These are phyloP conservation scores for Xenentodon cancila DNA, from an alignment of 2,797 vertebrate genomes.

Conservation along the genomic window DNA sequence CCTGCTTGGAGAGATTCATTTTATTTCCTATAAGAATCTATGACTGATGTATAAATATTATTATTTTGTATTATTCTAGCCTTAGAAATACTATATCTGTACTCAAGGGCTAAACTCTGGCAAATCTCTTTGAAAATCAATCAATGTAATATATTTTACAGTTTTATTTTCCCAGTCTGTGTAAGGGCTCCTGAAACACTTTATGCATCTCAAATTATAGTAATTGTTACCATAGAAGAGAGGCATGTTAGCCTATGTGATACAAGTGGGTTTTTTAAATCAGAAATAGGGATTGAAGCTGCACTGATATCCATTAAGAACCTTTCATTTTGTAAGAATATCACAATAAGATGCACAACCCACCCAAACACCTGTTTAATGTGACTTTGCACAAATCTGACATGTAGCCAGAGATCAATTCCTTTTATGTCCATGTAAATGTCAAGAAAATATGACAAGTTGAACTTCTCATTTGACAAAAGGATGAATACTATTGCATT, in stretches of 20 bases:
- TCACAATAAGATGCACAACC: slow-evolving; percentile 23
- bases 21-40: slow-evolving; percentile 58
- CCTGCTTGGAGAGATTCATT: slow-evolving; percentile 72
- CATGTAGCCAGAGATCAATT: slow-evolving; percentile 49
- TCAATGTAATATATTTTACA: slow-evolving; percentile 43
- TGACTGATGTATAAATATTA: slow-evolving; percentile 46
- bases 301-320: slow-evolving; percentile 23
- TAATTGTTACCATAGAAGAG: slow-evolving; percentile 25
- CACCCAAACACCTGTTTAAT: slow-evolving; percentile 31
- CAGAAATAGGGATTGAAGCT: slow-evolving; percentile 31
- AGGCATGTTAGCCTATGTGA: slow-evolving; percentile 9
- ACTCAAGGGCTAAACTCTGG: slow-evolving; percentile 43
- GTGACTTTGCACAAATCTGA: slow-evolving; percentile 63
- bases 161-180: slow-evolving; percentile 44
- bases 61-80: slow-evolving; percentile 55
- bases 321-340: slow-evolving; percentile 10
- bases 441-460: slow-evolving; percentile 58
- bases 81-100: slow-evolving; percentile 56
- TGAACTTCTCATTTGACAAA: slow-evolving; percentile 65
- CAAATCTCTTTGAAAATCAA: neutral
- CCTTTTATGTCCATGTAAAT: slow-evolving; percentile 75
- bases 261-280: slow-evolving; percentile 10
- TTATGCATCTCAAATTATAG: slow-evolving; percentile 32
- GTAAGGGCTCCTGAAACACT: slow-evolving; percentile 37
- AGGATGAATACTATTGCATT: slow-evolving; percentile 70